phyloP scores from a whole-genome alignment of 1,140 invertebrate genomes.

The Chironomus tepperi region DNA sequence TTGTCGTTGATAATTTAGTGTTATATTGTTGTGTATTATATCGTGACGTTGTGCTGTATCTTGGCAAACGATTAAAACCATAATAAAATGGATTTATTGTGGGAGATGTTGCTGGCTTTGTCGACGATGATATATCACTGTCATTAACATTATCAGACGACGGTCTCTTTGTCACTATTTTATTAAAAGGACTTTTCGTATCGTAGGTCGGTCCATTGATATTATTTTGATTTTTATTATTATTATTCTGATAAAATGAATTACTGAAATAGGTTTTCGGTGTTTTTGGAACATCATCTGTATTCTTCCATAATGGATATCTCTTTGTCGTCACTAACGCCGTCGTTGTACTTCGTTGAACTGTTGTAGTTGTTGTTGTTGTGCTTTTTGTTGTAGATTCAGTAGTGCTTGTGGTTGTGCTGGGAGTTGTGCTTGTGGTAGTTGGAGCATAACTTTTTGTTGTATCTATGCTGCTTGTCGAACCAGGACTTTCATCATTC shows the following conservation, averaged over 20 bases:
- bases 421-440: neutral
- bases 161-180: neutral
- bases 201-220: conserved; percentile 18
- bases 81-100: conserved; percentile 20
- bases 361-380: neutral
- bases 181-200: neutral
- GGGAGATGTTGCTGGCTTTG: neutral
- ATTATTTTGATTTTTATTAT: conserved; percentile 17
- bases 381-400: neutral
- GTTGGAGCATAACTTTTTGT: neutral
- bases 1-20: conserved; percentile 14
- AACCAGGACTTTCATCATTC: neutral
- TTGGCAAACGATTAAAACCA: conserved; percentile 21
- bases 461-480: neutral
- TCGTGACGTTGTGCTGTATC: conserved; percentile 27
- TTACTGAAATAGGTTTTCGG: conserved; percentile 23
- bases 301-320: conserved; percentile 8
- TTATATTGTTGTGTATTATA: conserved; percentile 27
- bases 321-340: neutral
- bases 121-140: neutral
- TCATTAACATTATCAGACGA: neutral
- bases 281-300: conserved; percentile 7
- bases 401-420: neutral
- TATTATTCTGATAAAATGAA: conserved; percentile 22
- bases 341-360: neutral